A percentile compares a stretch with the other conserved stretches of the same genome.
These are phyloP conservation scores for Hyppa rectilinea DNA, from an alignment of 2,888 invertebrate genomes.

Conservation along the genomic window DNA sequence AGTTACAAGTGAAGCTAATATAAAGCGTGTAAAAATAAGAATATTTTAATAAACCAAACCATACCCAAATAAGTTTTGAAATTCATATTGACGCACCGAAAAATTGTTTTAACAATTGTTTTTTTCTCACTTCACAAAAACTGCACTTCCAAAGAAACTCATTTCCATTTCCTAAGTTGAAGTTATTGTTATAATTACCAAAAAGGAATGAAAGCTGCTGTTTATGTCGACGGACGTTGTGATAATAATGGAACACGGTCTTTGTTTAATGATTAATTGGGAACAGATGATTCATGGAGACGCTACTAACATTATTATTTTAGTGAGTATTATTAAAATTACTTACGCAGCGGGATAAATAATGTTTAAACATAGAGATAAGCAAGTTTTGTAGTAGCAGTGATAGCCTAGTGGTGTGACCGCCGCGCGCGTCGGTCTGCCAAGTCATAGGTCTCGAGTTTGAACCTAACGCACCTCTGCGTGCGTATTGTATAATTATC, in stretches of 20 bases:
- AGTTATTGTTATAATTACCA: constrained; percentile 21
- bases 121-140: constrained; percentile 35
- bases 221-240: constrained; percentile 35
- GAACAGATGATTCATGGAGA: constrained; percentile 45
- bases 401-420: too few species aligned
- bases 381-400: too few species aligned
- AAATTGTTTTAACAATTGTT: neutral
- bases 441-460: too few species aligned
- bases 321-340: neutral
- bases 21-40: too few species aligned
- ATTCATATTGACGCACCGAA: constrained; percentile 41
- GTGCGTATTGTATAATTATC: too few species aligned
- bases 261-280: constrained; percentile 56
- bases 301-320: neutral
- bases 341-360: neutral
- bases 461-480: too few species aligned
- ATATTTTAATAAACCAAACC: neutral
- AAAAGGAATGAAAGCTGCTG: constrained; percentile 47
- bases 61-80: constrained; percentile 36
- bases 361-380: neutral
- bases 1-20: too few species aligned
- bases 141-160: constrained; percentile 1
- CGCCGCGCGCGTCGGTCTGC: too few species aligned
- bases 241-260: constrained; percentile 42
- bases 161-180: constrained; percentile 4